Conservation (phyloP, 2,797 vertebrate genomes). For the Acridotheres tristis region DNA sequence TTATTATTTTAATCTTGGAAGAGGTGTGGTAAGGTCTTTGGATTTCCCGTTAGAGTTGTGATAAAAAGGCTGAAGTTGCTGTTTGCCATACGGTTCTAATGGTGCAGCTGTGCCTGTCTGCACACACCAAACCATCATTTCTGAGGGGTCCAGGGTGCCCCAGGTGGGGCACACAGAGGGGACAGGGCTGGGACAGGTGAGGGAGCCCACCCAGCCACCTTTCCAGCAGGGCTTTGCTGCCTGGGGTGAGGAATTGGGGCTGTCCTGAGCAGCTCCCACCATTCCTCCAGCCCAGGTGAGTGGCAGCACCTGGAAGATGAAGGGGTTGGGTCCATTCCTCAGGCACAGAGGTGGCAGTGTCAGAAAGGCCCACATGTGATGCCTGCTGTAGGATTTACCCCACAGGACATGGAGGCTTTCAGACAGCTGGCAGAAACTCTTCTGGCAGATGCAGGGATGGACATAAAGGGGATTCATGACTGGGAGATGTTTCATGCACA, state of each 20-base stretch:
- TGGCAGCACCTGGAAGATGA: neutral
- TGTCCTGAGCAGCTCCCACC: neutral
- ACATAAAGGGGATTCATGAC: neutral
- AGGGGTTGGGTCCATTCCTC: neutral
- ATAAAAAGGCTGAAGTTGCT: neutral
- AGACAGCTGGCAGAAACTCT: neutral
- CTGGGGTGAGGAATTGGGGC: neutral
- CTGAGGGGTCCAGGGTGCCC: neutral
- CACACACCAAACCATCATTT: fast-evolving
- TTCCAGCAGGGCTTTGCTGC: neutral
- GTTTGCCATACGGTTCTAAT: fast-evolving
- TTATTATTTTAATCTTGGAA: neutral
- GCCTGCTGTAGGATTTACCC: neutral
- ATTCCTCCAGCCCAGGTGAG: neutral
- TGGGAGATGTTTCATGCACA: neutral
- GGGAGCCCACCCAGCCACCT: neutral
- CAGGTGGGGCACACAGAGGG: neutral
- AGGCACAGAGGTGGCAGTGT: neutral
- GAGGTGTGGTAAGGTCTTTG: neutral
- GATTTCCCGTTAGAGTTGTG: neutral
- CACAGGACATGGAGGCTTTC: neutral
- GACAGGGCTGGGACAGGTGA: neutral
- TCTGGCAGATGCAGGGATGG: neutral
- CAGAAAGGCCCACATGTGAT: fast-evolving
- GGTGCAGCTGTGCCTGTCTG: neutral